Percentiles rank a stretch among this genome's conserved stretches.
These are phyloP conservation scores for Notoglanidium macrostoma DNA, from an alignment of 2,797 vertebrate genomes.

Conservation along the genomic window DNA sequence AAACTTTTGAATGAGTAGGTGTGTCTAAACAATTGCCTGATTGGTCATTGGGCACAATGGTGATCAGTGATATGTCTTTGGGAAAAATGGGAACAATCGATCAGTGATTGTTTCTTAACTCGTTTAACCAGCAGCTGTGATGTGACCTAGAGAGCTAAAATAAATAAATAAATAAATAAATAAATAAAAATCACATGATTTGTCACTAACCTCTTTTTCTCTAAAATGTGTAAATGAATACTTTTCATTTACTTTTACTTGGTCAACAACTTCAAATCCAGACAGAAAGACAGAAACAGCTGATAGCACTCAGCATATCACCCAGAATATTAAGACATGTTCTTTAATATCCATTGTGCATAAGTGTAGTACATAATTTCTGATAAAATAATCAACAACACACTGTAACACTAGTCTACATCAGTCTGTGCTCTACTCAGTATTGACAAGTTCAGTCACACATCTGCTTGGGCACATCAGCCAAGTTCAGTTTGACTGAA, in stretches of 20 bases:
- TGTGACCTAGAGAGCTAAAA: not conserved
- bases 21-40: too few relatives aligned
- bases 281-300: too few relatives aligned
- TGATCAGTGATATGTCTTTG: too few relatives aligned
- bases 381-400: not conserved
- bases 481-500: slow-evolving; percentile 20
- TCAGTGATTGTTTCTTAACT: not conserved
- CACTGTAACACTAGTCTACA: slow-evolving; percentile 1
- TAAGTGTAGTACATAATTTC: not conserved
- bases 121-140: not conserved
- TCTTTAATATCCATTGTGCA: not conserved
- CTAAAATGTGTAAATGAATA: not conserved
- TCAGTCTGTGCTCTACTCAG: slow-evolving; percentile 20
- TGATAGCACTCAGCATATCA: not conserved
- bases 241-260: not conserved
- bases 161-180: too few relatives aligned
- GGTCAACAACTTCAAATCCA: not conserved
- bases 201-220: too few relatives aligned
- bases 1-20: too few relatives aligned
- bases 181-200: not conserved
- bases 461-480: slow-evolving; percentile 29
- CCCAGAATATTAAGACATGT: not conserved
- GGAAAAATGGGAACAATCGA: not conserved
- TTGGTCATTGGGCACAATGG: too few relatives aligned
- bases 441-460: slow-evolving; percentile 40